These are phyloP conservation scores for Drosophila kanekoi DNA, from an alignment of 2,888 invertebrate genomes.

Conservation along the genomic window DNA sequence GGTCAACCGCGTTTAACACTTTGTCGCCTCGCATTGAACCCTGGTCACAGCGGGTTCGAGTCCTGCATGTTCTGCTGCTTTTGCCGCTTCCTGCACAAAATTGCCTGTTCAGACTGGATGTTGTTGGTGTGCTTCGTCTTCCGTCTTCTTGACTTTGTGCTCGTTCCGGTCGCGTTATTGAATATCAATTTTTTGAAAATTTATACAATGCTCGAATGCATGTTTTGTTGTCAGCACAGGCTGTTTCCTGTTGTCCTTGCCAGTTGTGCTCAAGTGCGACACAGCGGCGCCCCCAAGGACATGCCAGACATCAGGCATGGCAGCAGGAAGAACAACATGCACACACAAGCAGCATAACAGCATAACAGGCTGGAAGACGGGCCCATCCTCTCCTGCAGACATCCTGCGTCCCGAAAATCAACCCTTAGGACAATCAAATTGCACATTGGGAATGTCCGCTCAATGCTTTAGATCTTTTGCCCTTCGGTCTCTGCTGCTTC, in stretches of 20 bases:
- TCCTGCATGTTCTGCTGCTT: conserved; percentile 22
- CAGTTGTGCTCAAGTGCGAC: conserved; percentile 53
- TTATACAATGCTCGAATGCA: conserved; percentile 57
- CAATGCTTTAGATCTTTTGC: conserved; percentile 29
- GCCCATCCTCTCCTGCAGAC: conserved; percentile 29
- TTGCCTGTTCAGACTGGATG: conserved; percentile 32
- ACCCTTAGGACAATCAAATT: conserved; percentile 66
- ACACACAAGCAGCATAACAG: conserved; percentile 24
- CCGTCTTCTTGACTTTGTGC: conserved; percentile 11
- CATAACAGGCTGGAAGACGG: conserved; percentile 33
- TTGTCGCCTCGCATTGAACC: conserved; percentile 39
- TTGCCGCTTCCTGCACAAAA: conserved; percentile 41
- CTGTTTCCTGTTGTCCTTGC: conserved; percentile 53
- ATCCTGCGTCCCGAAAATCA: conserved; percentile 55
- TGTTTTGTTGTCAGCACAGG: conserved; percentile 54
- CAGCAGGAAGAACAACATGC: conserved; percentile 25
- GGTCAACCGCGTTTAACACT: conserved; percentile 31
- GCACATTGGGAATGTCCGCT: conserved; percentile 38
- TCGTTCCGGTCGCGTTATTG: conserved; percentile 60
- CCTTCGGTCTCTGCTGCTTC: conserved; percentile 24
- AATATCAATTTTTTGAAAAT: conserved; percentile 60
- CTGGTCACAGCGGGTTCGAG: conserved; percentile 25
- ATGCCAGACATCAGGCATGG: conserved; percentile 44
- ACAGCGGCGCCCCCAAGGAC: conserved; percentile 36
- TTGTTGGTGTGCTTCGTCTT: too few species aligned